Evolutionary conservation across 2,888 invertebrate genomes (phyloP).

Genomic region (Stictocephala bisonia): DNA sequence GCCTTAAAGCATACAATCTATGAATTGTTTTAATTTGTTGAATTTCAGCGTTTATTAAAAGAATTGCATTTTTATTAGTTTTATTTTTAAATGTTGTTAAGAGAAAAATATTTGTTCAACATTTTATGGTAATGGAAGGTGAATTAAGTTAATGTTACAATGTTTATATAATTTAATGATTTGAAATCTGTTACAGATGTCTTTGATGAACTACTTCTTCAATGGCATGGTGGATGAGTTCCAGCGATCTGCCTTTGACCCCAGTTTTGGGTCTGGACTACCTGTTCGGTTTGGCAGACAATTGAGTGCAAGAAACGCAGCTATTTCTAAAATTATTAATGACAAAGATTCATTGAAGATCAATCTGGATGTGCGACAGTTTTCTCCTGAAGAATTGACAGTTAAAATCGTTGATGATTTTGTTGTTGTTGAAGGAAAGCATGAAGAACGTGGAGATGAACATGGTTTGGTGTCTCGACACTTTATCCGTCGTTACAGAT

Average conservation of each 20-base stretch:
- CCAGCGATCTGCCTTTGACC: not conserved
- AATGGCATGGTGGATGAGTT: constrained; percentile 20
- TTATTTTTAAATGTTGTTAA: too few relatives aligned
- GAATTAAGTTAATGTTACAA: too few relatives aligned
- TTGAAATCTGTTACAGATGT: constrained; percentile 2
- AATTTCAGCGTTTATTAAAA: too few relatives aligned
- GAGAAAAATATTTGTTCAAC: too few relatives aligned
- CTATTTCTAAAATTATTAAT: constrained; percentile 16
- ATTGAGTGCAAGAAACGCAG: not conserved
- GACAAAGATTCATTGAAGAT: constrained; percentile 65
- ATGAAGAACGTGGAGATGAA: constrained; percentile 80
- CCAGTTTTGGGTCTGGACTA: constrained; percentile 4
- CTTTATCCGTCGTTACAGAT: constrained; percentile 77
- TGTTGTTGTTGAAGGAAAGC: constrained; percentile 81
- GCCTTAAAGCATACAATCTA: too few relatives aligned
- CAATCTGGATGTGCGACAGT: constrained; percentile 80
- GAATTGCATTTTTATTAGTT: too few relatives aligned
- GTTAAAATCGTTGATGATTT: constrained; percentile 78
- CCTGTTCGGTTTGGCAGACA: not conserved
- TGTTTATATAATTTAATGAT: not conserved
- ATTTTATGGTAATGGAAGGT: too few relatives aligned
- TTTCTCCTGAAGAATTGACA: constrained; percentile 79
- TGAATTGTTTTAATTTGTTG: too few relatives aligned
- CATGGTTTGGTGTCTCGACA: constrained; percentile 81
- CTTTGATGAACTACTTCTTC: constrained; percentile 1